phyloP scores from a whole-genome alignment of 2,113 vertebrate species.

The Camelus dromedarius region DNA sequence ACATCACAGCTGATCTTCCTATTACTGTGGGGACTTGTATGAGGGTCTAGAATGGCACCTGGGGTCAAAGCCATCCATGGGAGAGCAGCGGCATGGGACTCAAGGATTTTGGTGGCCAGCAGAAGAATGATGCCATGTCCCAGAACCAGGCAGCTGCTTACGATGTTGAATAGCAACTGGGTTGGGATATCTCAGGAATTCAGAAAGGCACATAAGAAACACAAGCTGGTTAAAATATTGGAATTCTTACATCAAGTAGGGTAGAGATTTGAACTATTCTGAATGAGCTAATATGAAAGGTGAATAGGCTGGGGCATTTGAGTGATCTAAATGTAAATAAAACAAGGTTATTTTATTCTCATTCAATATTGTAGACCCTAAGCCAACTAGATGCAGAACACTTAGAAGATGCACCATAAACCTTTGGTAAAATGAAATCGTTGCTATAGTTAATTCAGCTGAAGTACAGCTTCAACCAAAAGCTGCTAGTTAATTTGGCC shows the following conservation, averaged over 20 bases:
- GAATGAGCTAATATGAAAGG: neutral
- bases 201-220: neutral
- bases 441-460: constrained; percentile 11
- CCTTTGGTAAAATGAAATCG: constrained; percentile 7
- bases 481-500: neutral
- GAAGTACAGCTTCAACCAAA: neutral
- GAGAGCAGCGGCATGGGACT: neutral
- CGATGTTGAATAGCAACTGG: neutral
- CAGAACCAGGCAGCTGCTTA: neutral
- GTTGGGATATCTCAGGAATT: neutral
- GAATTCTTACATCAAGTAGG: neutral
- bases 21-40: neutral
- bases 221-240: constrained; percentile 14
- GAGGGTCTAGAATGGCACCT: neutral
- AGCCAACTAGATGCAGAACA: neutral
- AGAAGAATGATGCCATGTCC: neutral
- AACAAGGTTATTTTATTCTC: neutral
- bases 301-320: constrained; percentile 2
- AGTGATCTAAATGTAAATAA: constrained; percentile 16
- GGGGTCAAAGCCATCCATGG: neutral
- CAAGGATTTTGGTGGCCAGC: neutral
- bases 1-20: neutral
- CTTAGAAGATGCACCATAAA: neutral
- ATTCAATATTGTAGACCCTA: neutral
- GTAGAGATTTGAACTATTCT: constrained; percentile 29